These are phyloP conservation scores for Palythoa heliodiscus DNA, from an alignment of 92 coral and sea anemone species.

Conservation along the genomic window DNA sequence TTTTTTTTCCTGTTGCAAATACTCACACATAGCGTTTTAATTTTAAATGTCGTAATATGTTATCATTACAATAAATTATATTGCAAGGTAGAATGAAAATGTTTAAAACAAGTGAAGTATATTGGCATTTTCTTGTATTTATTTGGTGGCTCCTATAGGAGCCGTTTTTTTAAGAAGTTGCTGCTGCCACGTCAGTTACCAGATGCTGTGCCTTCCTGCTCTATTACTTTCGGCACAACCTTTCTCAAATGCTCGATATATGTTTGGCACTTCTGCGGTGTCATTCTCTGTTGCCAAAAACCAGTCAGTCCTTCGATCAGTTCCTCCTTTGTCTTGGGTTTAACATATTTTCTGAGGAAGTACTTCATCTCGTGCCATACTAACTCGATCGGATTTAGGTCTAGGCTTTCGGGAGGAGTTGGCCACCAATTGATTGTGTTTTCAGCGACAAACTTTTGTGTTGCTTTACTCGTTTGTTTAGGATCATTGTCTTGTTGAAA, in stretches of 20 bases:
- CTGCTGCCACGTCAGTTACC: too few species aligned
- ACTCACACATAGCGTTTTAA: too few species aligned
- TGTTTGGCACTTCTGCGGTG: constrained; percentile 28
- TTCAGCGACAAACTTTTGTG: constrained; percentile 9
- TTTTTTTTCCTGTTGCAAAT: too few species aligned
- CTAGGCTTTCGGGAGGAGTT: constrained; percentile 28
- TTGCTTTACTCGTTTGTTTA: constrained; percentile 18
- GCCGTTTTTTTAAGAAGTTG: too few species aligned
- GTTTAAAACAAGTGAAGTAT: too few species aligned
- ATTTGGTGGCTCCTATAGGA: too few species aligned
- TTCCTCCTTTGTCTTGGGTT: constrained; percentile 31
- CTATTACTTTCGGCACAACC: constrained; percentile 18
- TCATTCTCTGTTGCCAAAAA: constrained; percentile 39
- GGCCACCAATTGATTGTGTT: constrained; percentile 37
- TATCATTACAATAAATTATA: too few species aligned
- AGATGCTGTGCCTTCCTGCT: constrained; percentile 19
- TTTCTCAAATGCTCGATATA: constrained; percentile 42
- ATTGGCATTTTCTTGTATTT: too few species aligned
- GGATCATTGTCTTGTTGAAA: constrained; percentile 41
- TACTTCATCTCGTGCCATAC: constrained; percentile 30
- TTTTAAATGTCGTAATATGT: too few species aligned
- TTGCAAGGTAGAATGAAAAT: too few species aligned
- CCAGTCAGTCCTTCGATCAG: constrained; percentile 22
- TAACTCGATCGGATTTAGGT: constrained; percentile 31
- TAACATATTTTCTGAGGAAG: constrained; percentile 7